These are phyloP conservation scores for Paratilapia polleni DNA, from an alignment of 2,113 vertebrate species.

Conservation along the genomic window DNA sequence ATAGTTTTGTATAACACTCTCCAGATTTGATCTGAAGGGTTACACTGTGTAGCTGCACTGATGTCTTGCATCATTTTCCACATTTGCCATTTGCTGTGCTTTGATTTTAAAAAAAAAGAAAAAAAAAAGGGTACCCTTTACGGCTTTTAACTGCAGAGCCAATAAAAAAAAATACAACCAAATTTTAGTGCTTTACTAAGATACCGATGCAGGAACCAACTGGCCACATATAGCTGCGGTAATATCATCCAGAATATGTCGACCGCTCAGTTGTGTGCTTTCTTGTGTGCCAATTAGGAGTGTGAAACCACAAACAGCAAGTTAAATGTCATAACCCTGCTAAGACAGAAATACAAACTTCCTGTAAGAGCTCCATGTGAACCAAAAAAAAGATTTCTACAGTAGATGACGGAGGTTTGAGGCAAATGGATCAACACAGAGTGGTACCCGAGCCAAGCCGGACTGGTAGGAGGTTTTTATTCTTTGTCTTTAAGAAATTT, in stretches of 20 bases:
- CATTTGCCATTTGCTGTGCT: not conserved
- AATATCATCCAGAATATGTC: slow-evolving; percentile 49
- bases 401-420: not conserved
- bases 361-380: slow-evolving; percentile 18
- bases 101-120: no score
- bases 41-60: not conserved
- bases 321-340: slow-evolving; percentile 31
- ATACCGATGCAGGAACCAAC: slow-evolving; percentile 5
- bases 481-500: not conserved
- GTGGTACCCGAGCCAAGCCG: slow-evolving; percentile 10
- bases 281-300: slow-evolving; percentile 23
- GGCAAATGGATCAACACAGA: slow-evolving; percentile 9
- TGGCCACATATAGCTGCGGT: slow-evolving; percentile 14
- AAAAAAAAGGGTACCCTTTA: not conserved
- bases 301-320: slow-evolving; percentile 36
- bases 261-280: slow-evolving; percentile 40
- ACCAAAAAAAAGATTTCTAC: slow-evolving; percentile 30
- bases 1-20: not conserved
- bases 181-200: not conserved
- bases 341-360: slow-evolving; percentile 31
- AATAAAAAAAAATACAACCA: not conserved
- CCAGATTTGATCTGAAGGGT: not conserved
- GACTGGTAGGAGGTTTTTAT: not conserved
- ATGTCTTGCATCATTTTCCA: not conserved
- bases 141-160: not conserved